Evolutionary conservation across 2,113 vertebrate species (phyloP).

Genomic region (Plectropomus leopardus): DNA sequence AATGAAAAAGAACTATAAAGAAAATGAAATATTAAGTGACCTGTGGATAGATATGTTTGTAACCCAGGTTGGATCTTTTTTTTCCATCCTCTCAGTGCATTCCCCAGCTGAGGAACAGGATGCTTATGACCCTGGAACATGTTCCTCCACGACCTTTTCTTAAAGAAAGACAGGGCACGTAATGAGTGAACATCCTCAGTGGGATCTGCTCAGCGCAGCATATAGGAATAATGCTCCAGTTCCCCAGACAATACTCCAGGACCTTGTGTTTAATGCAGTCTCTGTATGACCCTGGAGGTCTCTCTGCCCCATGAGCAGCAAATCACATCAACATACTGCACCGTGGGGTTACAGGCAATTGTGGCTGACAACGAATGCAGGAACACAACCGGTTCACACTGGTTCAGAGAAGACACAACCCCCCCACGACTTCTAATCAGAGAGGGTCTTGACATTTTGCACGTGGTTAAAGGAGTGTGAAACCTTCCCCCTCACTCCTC

Average conservation of each 20-base stretch:
- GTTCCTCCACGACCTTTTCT: constrained; percentile 35
- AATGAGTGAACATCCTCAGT: constrained; percentile 29
- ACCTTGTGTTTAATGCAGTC: constrained; percentile 53
- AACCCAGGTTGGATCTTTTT: not conserved
- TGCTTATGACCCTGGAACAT: constrained; percentile 36
- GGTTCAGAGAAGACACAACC: constrained; percentile 46
- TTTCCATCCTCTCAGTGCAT: not conserved
- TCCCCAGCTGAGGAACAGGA: not conserved
- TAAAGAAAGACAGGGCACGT: constrained; percentile 2
- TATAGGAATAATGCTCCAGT: not conserved
- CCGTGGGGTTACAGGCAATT: constrained; percentile 16
- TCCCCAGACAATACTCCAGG: constrained; percentile 24
- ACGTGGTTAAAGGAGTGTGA: constrained; percentile 53
- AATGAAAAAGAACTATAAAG: constrained; percentile 7
- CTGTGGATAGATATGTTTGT: not conserved
- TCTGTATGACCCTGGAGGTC: constrained; percentile 56
- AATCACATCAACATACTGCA: constrained; percentile 65
- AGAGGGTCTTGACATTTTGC: constrained; percentile 39
- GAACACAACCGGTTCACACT: constrained; percentile 40
- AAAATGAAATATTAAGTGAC: not conserved
- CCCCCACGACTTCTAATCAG: not conserved
- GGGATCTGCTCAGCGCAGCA: constrained; percentile 28
- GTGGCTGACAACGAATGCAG: constrained; percentile 13
- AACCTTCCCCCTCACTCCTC: constrained; percentile 4
- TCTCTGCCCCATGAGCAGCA: constrained; percentile 31